Conservation (phyloP, 1,140 invertebrate species). For the Nasonia longicornis region DNA sequence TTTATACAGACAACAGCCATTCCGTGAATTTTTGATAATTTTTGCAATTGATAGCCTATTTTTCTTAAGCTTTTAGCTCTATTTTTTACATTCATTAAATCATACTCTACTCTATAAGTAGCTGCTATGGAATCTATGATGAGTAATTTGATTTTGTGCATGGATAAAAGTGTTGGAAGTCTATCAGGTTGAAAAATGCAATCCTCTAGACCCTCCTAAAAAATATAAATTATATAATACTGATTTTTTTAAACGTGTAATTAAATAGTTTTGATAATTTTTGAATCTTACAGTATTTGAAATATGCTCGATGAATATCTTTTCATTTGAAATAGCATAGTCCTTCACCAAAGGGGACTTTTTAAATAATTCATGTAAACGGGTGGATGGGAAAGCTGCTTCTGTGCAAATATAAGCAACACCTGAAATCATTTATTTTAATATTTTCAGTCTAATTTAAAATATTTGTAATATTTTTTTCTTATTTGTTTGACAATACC, state of each 20-base stretch:
- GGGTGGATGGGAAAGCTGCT: constrained; percentile 78
- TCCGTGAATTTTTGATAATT: constrained; percentile 70
- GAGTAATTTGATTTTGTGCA: constrained; percentile 73
- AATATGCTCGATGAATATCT: constrained; percentile 73
- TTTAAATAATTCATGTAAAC: constrained; percentile 71
- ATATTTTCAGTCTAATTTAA: not conserved
- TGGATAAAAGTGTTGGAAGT: constrained; percentile 68
- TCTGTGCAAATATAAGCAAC: constrained; percentile 84
- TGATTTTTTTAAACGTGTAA: not conserved
- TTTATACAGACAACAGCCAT: constrained; percentile 79
- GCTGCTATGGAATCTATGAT: constrained; percentile 84
- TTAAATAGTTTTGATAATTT: constrained; percentile 28
- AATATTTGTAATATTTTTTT: not conserved
- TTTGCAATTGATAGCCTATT: constrained; percentile 72
- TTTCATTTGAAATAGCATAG: constrained; percentile 63
- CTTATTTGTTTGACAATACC: constrained; percentile 18
- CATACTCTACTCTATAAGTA: constrained; percentile 76
- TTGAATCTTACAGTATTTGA: constrained; percentile 58
- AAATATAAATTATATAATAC: constrained; percentile 34
- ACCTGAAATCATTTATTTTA: constrained; percentile 57
- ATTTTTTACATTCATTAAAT: constrained; percentile 61
- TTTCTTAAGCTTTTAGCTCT: constrained; percentile 73
- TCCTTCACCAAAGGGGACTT: constrained; percentile 58
- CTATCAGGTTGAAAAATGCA: constrained; percentile 69
- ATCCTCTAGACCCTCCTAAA: constrained; percentile 71